Evolutionary conservation across 2,888 invertebrate species (phyloP).

Genomic region (Antitype chi): DNA sequence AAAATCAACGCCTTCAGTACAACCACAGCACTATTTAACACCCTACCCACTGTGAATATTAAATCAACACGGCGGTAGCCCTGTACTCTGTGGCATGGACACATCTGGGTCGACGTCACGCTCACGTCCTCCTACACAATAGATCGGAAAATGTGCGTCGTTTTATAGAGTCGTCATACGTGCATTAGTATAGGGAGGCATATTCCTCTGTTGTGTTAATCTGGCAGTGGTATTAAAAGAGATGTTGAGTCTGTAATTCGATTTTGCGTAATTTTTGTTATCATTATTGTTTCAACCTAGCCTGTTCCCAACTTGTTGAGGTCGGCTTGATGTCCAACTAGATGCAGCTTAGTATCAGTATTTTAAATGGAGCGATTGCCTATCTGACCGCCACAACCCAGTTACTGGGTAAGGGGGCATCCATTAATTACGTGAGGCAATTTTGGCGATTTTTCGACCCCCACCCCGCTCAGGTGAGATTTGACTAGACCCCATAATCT

Average conservation of each 20-base stretch:
- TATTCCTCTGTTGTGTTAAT: slow-evolving; percentile 33
- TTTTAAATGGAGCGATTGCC: no score
- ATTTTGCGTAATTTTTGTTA: slow-evolving; percentile 1
- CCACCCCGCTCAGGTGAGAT: no score
- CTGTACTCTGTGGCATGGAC: slow-evolving; percentile 54
- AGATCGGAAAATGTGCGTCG: slow-evolving; percentile 69
- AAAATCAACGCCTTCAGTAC: slow-evolving; percentile 20
- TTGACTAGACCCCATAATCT: no score
- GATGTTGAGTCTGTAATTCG: slow-evolving; percentile 16
- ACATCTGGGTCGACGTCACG: slow-evolving; percentile 65
- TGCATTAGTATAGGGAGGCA: slow-evolving; percentile 55
- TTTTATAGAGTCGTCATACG: slow-evolving; percentile 56
- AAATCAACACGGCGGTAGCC: slow-evolving; percentile 51
- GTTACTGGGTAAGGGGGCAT: no score
- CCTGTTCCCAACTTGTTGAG: no score
- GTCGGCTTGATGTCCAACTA: no score
- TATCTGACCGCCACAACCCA: no score
- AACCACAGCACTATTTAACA: slow-evolving; percentile 29
- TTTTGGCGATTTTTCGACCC: no score
- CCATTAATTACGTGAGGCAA: no score
- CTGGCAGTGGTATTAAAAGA: slow-evolving; percentile 15
- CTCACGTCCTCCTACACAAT: slow-evolving; percentile 63
- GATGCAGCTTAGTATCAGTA: no score
- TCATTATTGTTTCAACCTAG: no score
- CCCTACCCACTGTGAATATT: slow-evolving; percentile 36